phyloP scores from a whole-genome alignment of 2,888 invertebrate genomes.

The Dasypogon diadema region DNA sequence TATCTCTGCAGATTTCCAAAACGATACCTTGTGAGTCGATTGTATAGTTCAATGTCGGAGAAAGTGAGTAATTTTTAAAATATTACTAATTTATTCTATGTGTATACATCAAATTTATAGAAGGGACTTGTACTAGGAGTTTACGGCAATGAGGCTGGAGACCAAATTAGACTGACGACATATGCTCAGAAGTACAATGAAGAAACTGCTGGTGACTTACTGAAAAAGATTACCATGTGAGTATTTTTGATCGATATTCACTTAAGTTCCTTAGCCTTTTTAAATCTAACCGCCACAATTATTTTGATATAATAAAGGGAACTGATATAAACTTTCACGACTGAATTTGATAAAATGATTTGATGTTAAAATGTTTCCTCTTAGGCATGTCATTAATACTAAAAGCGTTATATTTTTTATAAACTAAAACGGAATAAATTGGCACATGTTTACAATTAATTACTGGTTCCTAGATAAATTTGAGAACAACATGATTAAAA shows the following conservation, averaged over 20 bases:
- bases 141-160: conserved; percentile 50
- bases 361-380: too few relatives aligned
- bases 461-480: too few relatives aligned
- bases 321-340: too few relatives aligned
- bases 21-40: conserved; percentile 48
- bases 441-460: too few relatives aligned
- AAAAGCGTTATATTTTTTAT: too few relatives aligned
- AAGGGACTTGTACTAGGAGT: conserved; percentile 57
- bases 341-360: too few relatives aligned
- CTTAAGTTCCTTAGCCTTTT: too few relatives aligned
- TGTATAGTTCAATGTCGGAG: conserved; percentile 56
- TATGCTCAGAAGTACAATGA: conserved; percentile 55
- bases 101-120: conserved; percentile 43
- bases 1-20: conserved; percentile 47
- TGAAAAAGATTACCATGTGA: conserved; percentile 54
- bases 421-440: too few relatives aligned
- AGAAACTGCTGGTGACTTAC: conserved; percentile 53
- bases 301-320: too few relatives aligned
- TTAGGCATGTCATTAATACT: too few relatives aligned
- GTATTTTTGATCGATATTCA: conserved; percentile 32
- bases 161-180: conserved; percentile 52
- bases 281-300: too few relatives aligned
- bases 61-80: conserved; percentile 44
- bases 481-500: too few relatives aligned
- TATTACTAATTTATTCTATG: neutral